Percentiles rank a stretch among this genome's conserved stretches.
These are phyloP conservation scores for Rhagoletis zephyria DNA, from an alignment of 1,140 invertebrate species.

Conservation along the genomic window DNA sequence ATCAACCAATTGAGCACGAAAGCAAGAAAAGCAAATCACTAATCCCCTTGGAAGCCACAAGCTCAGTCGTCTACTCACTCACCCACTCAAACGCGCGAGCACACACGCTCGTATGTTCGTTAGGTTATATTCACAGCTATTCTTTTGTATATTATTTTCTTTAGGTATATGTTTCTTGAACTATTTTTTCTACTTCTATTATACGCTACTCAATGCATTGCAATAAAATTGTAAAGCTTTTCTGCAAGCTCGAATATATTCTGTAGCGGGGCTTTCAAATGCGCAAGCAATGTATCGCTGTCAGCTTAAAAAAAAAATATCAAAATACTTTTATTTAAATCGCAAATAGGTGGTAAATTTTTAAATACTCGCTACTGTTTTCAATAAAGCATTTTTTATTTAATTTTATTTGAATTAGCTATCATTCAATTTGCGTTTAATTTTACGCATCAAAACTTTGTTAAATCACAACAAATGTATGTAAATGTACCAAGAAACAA, in stretches of 20 bases:
- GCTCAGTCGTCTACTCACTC: neutral
- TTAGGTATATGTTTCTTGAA: neutral
- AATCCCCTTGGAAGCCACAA: neutral
- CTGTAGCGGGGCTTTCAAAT: neutral
- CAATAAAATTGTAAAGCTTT: constrained; percentile 22
- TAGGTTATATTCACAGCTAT: neutral
- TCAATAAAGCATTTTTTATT: neutral
- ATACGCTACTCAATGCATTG: neutral
- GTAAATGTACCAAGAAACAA: neutral
- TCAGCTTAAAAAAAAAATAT: too few relatives aligned
- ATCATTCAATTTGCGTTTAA: neutral
- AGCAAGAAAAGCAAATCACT: too few relatives aligned
- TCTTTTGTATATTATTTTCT: constrained; percentile 44
- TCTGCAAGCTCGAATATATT: constrained; percentile 33
- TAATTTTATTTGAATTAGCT: neutral
- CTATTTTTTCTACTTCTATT: neutral
- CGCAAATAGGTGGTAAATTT: neutral
- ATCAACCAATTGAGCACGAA: too few relatives aligned
- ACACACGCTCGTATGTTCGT: neutral
- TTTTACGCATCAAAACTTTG: neutral
- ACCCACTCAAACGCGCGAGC: neutral
- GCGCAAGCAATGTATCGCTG: too few relatives aligned
- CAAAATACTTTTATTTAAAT: neutral
- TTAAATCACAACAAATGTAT: neutral
- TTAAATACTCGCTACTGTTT: neutral